Evolutionary conservation across 1,140 invertebrate species (phyloP), one percentile per base, ranked within the genome.

Genomic region (Geopemphigus sp.): DNA sequence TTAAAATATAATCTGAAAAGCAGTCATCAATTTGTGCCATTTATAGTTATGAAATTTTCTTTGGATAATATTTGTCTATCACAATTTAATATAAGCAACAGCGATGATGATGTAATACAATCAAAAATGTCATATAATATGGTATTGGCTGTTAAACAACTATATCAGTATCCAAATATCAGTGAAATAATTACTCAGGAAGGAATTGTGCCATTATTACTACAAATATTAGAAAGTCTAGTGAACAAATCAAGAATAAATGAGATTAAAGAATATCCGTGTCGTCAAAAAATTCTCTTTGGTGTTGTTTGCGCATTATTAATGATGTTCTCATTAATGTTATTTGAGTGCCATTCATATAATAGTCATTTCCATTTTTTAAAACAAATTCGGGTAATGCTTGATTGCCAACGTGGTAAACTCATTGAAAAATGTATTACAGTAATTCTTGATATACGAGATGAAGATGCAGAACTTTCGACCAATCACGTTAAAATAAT

Each of bases 41-140:
- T 90, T 81, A 88, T 90, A 68, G 88, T 89, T 22, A 84, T 90
- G 3, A 89, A 89, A 82, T 91, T 91, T 81, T 86, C 89, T 0
- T 82, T 90, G 22, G 87, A 90, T 47, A 89, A 88, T 50, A 82
- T 91, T 0, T 90, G 89, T 84, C 85, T 87, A 14, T 81, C 91
- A 5, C 89, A 91, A 80, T 91, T 90, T 82, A 87, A 87, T 81
- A 87, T 84, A 80, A 39, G 83, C 78, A 14, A 80, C 47, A 57
- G 83, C 29, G 83, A 87, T 81, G 82, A 85, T 70, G 87, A 88
- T 0, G 85, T 85, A 24, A 83, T 90, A 11, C 90, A 90, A 83
- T 86, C 88, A 0, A 87, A 88, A 0, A 84, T 90, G n/a, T 88
- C 88, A 0, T 87, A 88, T 74, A 83, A 91, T 0, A 86, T 91